Evolutionary conservation across 2,888 invertebrate genomes (phyloP).

Genomic region (Sarcophaga variegata): DNA sequence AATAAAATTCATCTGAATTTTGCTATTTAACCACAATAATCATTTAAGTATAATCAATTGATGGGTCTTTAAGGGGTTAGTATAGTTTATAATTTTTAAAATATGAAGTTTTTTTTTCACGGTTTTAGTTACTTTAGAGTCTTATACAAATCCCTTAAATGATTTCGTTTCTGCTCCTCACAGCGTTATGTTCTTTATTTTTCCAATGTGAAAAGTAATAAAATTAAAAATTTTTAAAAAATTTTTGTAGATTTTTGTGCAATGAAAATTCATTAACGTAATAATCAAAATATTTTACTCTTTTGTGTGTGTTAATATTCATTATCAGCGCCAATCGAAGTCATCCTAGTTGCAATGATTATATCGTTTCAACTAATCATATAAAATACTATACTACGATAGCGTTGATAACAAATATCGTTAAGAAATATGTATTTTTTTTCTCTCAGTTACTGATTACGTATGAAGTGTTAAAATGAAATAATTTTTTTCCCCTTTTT

Average conservation of each 20-base stretch:
- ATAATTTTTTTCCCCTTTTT: no score
- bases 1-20: slow-evolving; percentile 6
- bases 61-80: no score
- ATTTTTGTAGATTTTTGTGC: background rate
- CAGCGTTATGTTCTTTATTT: no score
- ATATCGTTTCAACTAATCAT: slow-evolving; percentile 19
- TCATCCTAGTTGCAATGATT: slow-evolving; percentile 1
- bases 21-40: background rate
- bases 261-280: background rate
- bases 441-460: background rate
- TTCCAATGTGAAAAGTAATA: no score
- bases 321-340: slow-evolving; percentile 6
- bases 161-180: no score
- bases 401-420: slow-evolving; percentile 2
- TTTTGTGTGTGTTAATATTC: slow-evolving; percentile 8
- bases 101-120: no score
- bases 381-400: background rate
- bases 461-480: slow-evolving; percentile 1
- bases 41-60: no score
- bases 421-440: background rate
- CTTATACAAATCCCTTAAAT: no score
- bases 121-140: no score
- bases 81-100: no score
- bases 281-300: background rate
- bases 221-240: no score